phyloP scores from a whole-genome alignment of 2,888 invertebrate species.

The Acleris laterana region DNA sequence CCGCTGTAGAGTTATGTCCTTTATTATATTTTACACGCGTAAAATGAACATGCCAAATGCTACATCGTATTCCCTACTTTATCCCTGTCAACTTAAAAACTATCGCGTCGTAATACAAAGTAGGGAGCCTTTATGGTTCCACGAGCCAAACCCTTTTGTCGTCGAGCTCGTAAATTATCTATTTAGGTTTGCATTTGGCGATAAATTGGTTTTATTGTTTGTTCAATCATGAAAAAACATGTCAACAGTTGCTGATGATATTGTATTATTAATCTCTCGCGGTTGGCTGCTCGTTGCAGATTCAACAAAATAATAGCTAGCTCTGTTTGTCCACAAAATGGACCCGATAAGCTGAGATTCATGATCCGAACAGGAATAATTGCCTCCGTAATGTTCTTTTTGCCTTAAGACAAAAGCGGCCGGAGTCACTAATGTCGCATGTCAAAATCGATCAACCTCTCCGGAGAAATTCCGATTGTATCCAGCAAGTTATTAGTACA shows the following conservation, averaged over 20 bases:
- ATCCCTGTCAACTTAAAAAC: constrained; percentile 60
- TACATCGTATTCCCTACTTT: constrained; percentile 70
- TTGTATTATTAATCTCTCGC: constrained; percentile 35
- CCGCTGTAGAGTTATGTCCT: constrained; percentile 74
- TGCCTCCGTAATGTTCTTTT: constrained; percentile 33
- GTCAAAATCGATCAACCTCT: constrained; percentile 37
- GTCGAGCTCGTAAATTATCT: constrained; percentile 75
- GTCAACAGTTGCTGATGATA: constrained; percentile 57
- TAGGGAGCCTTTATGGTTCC: constrained; percentile 36
- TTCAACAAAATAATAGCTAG: constrained; percentile 23
- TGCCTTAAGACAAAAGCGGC: constrained; percentile 20
- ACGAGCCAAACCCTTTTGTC: constrained; percentile 63
- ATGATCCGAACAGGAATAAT: constrained; percentile 37
- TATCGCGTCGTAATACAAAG: constrained; percentile 49
- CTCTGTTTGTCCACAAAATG: constrained; percentile 31
- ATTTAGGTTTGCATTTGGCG: constrained; percentile 73
- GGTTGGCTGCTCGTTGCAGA: constrained; percentile 23
- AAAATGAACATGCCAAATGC: constrained; percentile 69
- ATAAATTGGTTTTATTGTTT: constrained; percentile 73
- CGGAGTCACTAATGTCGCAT: constrained; percentile 33
- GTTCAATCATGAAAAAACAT: constrained; percentile 57
- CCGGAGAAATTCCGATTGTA: constrained; percentile 50
- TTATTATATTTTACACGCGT: constrained; percentile 80
- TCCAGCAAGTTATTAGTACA: constrained; percentile 58
- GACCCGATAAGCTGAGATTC: constrained; percentile 32